Evolutionary conservation across 2,888 invertebrate genomes (phyloP).

Genomic region (Melinaea marsaeus): DNA sequence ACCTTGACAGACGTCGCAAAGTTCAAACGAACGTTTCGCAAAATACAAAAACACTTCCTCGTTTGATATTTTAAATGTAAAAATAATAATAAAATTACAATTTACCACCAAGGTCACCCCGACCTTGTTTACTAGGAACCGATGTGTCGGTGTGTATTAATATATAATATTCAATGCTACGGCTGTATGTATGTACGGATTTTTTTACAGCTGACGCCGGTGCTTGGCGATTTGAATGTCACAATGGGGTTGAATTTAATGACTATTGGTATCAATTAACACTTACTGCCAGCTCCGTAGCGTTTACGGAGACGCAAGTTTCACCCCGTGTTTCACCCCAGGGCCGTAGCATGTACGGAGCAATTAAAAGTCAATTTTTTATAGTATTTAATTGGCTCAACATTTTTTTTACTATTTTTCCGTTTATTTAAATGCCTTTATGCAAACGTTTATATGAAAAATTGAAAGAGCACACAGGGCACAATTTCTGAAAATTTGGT

Average conservation of each 20-base stretch:
- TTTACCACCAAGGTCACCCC: constrained; percentile 60
- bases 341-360: no score
- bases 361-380: no score
- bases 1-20: constrained; percentile 56
- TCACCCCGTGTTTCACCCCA: no score
- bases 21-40: constrained; percentile 51
- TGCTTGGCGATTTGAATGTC: constrained; percentile 16
- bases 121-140: constrained; percentile 71
- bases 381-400: no score
- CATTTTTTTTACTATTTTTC: no score
- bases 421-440: no score
- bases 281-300: no score
- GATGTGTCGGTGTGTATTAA: constrained; percentile 53
- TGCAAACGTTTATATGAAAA: no score
- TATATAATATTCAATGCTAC: constrained; percentile 41
- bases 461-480: no score
- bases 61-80: constrained; percentile 65
- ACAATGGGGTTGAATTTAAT: constrained; percentile 11
- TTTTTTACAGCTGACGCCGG: constrained; percentile 22
- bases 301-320: no score
- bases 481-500: no score
- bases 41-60: constrained; percentile 61
- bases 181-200: constrained; percentile 23
- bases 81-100: constrained; percentile 64
- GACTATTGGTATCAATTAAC: background rate